These are phyloP conservation scores for Sialis lutaria DNA, from an alignment of 2,888 invertebrate species.

Conservation along the genomic window DNA sequence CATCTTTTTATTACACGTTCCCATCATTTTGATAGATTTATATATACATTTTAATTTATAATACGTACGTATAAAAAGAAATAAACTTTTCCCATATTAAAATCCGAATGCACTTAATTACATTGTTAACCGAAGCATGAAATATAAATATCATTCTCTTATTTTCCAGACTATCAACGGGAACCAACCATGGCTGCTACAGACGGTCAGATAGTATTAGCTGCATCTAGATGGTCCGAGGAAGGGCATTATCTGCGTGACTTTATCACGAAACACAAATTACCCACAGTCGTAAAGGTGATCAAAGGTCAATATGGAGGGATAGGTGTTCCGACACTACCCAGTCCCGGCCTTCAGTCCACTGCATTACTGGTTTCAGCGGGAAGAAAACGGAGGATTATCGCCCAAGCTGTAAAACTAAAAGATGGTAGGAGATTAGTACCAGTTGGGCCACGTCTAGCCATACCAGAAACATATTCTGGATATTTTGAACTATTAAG, in stretches of 20 bases:
- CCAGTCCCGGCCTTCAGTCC: conserved; percentile 72
- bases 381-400: conserved; percentile 69
- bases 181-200: conserved; percentile 56
- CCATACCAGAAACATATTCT: conserved; percentile 77
- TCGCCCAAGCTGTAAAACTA: conserved; percentile 77
- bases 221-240: conserved; percentile 62
- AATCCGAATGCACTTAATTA: too few species aligned
- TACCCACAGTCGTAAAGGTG: conserved; percentile 78
- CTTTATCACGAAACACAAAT: conserved; percentile 52
- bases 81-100: too few species aligned
- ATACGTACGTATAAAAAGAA: too few species aligned
- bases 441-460: conserved; percentile 64
- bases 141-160: too few species aligned
- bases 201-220: conserved; percentile 77
- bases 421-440: conserved; percentile 74
- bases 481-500: conserved; percentile 90
- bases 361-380: conserved; percentile 73
- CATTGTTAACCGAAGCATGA: too few species aligned
- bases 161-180: too few species aligned
- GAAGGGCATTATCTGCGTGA: conserved; percentile 57
- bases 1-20: too few species aligned
- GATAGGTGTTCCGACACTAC: conserved; percentile 73
- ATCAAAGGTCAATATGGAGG: conserved; percentile 88
- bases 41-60: too few species aligned
- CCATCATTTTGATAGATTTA: too few species aligned